Percentiles rank a stretch among this genome's conserved stretches.
Evolutionary conservation across 2,888 invertebrate species (phyloP).

Genomic region (Aphrophora alni): DNA sequence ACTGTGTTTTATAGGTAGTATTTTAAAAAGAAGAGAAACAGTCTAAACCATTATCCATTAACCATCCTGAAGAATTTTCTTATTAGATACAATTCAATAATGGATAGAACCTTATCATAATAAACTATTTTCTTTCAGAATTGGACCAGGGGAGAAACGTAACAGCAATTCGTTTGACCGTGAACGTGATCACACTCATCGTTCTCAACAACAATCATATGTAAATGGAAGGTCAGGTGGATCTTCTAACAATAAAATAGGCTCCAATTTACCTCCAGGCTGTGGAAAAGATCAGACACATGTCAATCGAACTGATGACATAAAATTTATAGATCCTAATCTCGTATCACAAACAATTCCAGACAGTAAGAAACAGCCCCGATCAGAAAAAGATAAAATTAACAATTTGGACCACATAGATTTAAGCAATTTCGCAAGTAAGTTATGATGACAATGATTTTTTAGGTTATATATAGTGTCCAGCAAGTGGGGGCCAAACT

Average conservation of each 20-base stretch:
- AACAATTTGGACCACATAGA: constrained; percentile 64
- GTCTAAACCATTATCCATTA: no score
- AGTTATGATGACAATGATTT: constrained; percentile 50
- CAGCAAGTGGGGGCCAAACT: no score
- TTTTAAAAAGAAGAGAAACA: no score
- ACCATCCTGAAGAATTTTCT: no score
- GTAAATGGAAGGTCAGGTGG: neutral
- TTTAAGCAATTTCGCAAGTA: constrained; percentile 63
- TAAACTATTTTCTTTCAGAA: constrained; percentile 2
- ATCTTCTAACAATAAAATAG: neutral
- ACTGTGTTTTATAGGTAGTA: no score
- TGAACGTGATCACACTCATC: neutral
- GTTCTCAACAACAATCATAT: neutral
- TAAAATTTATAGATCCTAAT: neutral
- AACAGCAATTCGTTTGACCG: constrained; percentile 23
- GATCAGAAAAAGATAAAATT: constrained; percentile 54
- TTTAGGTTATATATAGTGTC: no score
- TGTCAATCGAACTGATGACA: neutral
- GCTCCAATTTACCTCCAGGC: neutral
- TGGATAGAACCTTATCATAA: no score
- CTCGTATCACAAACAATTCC: neutral
- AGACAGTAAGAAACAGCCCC: constrained; percentile 28
- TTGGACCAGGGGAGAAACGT: constrained; percentile 18
- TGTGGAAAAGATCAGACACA: neutral
- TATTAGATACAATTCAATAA: no score